Base-by-base conservation (phyloP, 2,113 vertebrate genomes). In the Mesitornis unicolor region DNA sequence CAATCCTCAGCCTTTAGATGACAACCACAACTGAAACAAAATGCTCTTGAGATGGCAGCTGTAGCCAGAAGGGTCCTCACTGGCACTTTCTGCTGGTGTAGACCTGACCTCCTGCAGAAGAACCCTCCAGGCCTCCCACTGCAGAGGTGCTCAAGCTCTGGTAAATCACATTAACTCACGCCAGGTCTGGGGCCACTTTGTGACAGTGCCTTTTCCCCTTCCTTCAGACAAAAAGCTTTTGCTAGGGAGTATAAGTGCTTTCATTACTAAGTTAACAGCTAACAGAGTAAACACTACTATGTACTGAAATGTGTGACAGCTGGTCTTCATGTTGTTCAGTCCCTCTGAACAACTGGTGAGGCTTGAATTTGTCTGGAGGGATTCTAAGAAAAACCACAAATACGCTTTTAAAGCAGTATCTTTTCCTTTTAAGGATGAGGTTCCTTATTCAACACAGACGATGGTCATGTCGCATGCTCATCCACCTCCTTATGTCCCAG, bases 41-140 rank as follows among this genome's bases (percentile, higher is more conserved):
- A 3, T 1, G 0, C 19, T 14, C 13, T 10, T 1, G 28, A 48
- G 13, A 59, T 6, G 11, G 50, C 36, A 84, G 12, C 4, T 93
- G 50, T 53, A 54, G 38, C 22, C 5, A 54, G 10, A 7, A 48
- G 5, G 54, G 13, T 57, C 64, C 59, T 69, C 28, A 5, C 0
- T 36, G 43, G 70, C 42, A 35, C 9, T 60, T 54, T 35, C 57
- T 76, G 43, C 57, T 68, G 51, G n/a, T 45, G 13, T 9, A 31
- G n/a, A 31, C 40, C 80, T n/a, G 14, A 56, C 22, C 22, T 76
- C 42, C 43, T 19, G 18, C 20, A 51, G 45, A 51, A 84, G 15
- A 79, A 24, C 1, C 51, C 59, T 35, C 25, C 26, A 51, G 21
- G 29, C 8, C 11, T 51, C 53, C 59, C 17, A 3, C 18, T 26